Percentiles rank a stretch among this genome's conserved stretches.
Conservation (phyloP, 2,797 vertebrate species). For the Ptychobarbus kaznakovi region DNA sequence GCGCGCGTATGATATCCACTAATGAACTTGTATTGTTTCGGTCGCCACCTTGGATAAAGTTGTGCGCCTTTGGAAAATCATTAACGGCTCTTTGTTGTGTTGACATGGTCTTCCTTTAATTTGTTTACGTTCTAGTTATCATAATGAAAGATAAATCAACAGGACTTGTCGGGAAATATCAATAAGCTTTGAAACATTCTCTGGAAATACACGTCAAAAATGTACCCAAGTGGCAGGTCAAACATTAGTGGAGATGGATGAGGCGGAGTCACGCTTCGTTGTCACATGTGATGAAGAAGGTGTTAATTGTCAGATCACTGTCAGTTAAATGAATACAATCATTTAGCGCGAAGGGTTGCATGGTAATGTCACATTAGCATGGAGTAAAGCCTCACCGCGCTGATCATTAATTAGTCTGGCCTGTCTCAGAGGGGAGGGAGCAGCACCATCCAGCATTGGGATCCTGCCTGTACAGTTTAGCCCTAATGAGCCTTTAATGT, state of each 20-base stretch:
- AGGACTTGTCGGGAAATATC: background rate
- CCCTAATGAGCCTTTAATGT: slow-evolving; percentile 59
- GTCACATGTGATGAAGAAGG: slow-evolving; percentile 44
- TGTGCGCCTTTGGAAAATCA: slow-evolving; percentile 21
- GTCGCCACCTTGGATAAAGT: slow-evolving; percentile 51
- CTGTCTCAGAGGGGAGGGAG: slow-evolving; percentile 65
- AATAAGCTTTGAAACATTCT: background rate
- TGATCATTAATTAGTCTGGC: slow-evolving; percentile 74
- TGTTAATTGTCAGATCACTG: slow-evolving; percentile 66
- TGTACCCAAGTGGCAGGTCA: background rate
- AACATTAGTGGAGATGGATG: background rate
- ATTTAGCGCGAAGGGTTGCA: slow-evolving; percentile 69
- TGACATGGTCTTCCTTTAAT: slow-evolving; percentile 4
- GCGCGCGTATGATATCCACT: slow-evolving; percentile 61
- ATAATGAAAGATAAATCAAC: slow-evolving; percentile 31
- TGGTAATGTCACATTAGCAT: slow-evolving; percentile 78
- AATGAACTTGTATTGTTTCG: slow-evolving; percentile 66
- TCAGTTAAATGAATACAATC: slow-evolving; percentile 65
- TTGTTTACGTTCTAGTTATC: background rate
- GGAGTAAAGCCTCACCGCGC: slow-evolving; percentile 71
- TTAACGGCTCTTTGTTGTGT: slow-evolving; percentile 1
- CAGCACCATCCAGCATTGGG: slow-evolving; percentile 57
- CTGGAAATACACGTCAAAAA: background rate
- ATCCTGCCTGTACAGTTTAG: slow-evolving; percentile 63
- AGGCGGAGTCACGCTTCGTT: background rate